These are phyloP conservation scores for Alentia gelatinosa DNA, from an alignment of 2,888 invertebrate species.

Conservation along the genomic window DNA sequence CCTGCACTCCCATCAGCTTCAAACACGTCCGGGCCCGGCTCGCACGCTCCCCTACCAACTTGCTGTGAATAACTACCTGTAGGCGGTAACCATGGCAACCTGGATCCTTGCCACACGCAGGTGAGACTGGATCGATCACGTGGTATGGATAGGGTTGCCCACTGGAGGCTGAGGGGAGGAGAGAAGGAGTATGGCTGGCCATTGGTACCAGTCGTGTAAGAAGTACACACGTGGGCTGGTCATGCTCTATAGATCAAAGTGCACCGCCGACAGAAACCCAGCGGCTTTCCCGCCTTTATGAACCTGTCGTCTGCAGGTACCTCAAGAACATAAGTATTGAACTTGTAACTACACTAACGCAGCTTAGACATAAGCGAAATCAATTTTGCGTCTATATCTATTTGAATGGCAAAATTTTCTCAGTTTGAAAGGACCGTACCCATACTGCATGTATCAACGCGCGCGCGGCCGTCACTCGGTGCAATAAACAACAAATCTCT, in stretches of 20 bases:
- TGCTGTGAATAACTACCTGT: neutral
- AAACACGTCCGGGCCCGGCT: too few species aligned
- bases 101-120: conserved; percentile 30
- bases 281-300: neutral
- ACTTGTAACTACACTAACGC: too few species aligned
- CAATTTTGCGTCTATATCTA: too few species aligned
- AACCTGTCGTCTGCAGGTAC: neutral
- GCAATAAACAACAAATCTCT: too few species aligned
- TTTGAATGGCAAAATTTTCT: too few species aligned
- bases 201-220: neutral
- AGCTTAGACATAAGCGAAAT: too few species aligned
- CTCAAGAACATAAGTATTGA: too few species aligned
- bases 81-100: conserved; percentile 41
- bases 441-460: too few species aligned
- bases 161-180: neutral
- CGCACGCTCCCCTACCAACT: neutral
- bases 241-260: neutral
- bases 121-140: neutral
- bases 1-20: too few species aligned
- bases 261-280: neutral
- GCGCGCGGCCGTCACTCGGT: too few species aligned
- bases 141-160: neutral
- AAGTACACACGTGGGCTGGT: neutral
- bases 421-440: too few species aligned
- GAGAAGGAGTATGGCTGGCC: neutral